phyloP scores from a whole-genome alignment of 2,113 vertebrate species.

The Pseudorhombus dupliciocellatus region DNA sequence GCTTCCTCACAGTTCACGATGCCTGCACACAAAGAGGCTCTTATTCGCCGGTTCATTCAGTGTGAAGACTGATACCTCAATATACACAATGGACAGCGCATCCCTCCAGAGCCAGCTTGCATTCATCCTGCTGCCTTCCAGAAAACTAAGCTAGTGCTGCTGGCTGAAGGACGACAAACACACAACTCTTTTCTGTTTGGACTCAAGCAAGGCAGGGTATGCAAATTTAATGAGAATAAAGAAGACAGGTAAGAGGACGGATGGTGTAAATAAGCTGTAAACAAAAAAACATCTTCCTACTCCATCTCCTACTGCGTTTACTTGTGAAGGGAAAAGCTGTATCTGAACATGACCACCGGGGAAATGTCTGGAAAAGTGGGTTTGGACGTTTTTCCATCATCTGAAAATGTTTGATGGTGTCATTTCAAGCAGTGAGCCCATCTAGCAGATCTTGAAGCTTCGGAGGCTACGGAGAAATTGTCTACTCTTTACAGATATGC shows the following conservation, averaged over 20 bases:
- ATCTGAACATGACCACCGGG: too few relatives aligned
- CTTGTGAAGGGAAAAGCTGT: too few relatives aligned
- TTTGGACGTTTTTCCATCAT: too few relatives aligned
- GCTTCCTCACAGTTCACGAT: slow-evolving; percentile 8
- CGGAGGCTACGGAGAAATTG: too few relatives aligned
- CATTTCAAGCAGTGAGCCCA: background rate
- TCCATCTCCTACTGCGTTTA: too few relatives aligned
- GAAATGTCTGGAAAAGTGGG: too few relatives aligned
- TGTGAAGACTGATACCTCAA: slow-evolving; percentile 18
- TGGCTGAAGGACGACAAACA: slow-evolving; percentile 9
- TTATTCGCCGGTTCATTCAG: slow-evolving; percentile 35
- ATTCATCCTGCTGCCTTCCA: slow-evolving; percentile 15
- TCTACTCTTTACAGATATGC: too few relatives aligned
- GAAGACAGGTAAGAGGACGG: too few relatives aligned
- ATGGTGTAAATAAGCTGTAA: too few relatives aligned
- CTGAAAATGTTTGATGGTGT: background rate
- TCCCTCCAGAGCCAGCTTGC: slow-evolving; percentile 4
- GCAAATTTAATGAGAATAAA: background rate
- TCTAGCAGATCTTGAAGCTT: background rate
- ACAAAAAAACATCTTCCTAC: too few relatives aligned
- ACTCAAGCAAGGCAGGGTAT: background rate
- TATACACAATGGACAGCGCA: slow-evolving; percentile 33
- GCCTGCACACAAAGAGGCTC: slow-evolving; percentile 49
- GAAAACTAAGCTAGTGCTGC: background rate
- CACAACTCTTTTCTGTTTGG: background rate